phyloP scores from a whole-genome alignment of 2,113 vertebrate species.

The Sinocyclocheilus anshuiensis region DNA sequence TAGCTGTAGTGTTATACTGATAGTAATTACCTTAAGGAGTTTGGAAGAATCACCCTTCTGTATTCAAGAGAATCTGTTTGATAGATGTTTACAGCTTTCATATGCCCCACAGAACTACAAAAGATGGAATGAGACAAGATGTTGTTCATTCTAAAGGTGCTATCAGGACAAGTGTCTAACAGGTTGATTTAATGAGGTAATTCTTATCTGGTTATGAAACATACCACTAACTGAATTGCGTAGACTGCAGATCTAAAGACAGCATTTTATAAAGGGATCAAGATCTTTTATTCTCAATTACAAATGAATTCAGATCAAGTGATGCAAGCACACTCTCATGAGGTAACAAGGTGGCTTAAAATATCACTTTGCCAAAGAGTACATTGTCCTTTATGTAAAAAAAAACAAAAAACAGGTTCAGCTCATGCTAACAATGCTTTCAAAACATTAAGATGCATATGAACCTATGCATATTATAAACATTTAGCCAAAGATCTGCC shows the following conservation, averaged over 20 bases:
- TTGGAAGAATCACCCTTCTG: conserved; percentile 30
- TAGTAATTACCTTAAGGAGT: conserved; percentile 32
- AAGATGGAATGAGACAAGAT: conserved; percentile 48
- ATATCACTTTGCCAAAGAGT: background rate
- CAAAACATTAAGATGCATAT: background rate
- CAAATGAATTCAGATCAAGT: background rate
- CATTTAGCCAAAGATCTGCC: no score
- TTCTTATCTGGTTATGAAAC: background rate
- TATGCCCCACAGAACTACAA: conserved; percentile 47
- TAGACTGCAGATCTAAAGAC: background rate
- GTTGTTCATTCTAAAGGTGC: conserved; percentile 60
- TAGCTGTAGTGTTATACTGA: conserved; percentile 15
- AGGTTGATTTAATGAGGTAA: conserved; percentile 14
- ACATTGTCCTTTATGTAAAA: background rate
- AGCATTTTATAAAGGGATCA: background rate
- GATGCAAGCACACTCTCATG: background rate
- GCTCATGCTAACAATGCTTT: background rate
- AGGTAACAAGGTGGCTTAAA: background rate
- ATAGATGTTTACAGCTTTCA: conserved; percentile 66
- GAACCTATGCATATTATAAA: background rate
- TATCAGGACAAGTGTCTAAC: conserved; percentile 54
- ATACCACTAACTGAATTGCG: background rate
- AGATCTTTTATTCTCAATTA: background rate
- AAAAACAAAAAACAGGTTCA: background rate
- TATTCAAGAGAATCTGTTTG: conserved; percentile 51